A percentile compares a stretch with the other conserved stretches of the same genome.
Conservation (phyloP, 2,888 invertebrate species). For the Tinea trinotella region DNA sequence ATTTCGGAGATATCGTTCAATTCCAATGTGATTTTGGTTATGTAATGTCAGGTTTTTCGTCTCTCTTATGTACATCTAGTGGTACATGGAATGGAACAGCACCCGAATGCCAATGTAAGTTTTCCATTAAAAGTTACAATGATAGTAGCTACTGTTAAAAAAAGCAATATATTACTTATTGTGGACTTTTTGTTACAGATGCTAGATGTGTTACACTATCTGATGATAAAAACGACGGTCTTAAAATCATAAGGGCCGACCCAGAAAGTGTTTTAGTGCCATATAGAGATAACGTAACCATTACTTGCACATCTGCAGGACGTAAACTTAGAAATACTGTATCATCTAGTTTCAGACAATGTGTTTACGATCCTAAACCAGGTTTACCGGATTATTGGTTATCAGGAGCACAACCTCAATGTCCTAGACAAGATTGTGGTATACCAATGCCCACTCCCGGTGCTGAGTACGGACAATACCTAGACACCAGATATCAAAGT, state of each 20-base stretch:
- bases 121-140: neutral
- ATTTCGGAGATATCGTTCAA: conserved; percentile 90
- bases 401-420: conserved; percentile 87
- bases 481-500: conserved; percentile 92
- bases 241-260: conserved; percentile 83
- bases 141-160: conserved; percentile 7
- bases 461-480: conserved; percentile 91
- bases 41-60: conserved; percentile 89
- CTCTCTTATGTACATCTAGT: conserved; percentile 88
- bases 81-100: conserved; percentile 95
- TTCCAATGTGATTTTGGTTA: conserved; percentile 97
- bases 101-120: conserved; percentile 94
- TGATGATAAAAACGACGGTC: conserved; percentile 90
- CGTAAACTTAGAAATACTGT: conserved; percentile 84
- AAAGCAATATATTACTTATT: conserved; percentile 18
- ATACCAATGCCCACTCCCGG: conserved; percentile 92
- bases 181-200: conserved; percentile 66
- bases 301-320: conserved; percentile 85
- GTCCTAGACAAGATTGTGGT: conserved; percentile 93
- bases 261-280: conserved; percentile 88
- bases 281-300: conserved; percentile 91
- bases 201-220: conserved; percentile 92
- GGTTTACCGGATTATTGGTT: conserved; percentile 93
- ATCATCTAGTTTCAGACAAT: conserved; percentile 90
- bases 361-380: conserved; percentile 94